Conservation (phyloP, 2,888 invertebrate genomes). For the Seira sanloemensis region DNA sequence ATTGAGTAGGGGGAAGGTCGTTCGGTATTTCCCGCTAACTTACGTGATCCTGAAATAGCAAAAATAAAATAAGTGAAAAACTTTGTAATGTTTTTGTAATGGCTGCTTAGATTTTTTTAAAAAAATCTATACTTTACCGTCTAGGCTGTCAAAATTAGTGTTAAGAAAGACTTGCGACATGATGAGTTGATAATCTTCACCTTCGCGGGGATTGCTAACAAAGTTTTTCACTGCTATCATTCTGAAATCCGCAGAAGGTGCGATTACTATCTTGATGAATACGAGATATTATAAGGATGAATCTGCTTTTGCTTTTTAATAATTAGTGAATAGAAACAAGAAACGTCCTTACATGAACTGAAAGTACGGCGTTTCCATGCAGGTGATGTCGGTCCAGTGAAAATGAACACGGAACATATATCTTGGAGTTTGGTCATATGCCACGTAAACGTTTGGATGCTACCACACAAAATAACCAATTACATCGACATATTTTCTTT, state of each 20-base stretch:
- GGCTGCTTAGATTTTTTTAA: no score
- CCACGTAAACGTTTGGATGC: constrained; percentile 28
- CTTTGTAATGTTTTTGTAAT: no score
- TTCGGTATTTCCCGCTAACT: no score
- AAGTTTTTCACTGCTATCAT: constrained; percentile 32
- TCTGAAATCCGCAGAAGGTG: no score
- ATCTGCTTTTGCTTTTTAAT: no score
- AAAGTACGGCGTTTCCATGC: constrained; percentile 34
- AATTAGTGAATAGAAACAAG: no score
- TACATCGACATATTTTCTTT: not conserved
- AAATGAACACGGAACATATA: constrained; percentile 22
- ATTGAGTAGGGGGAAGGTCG: no score
- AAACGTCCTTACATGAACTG: constrained; percentile 38
- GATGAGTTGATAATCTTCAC: constrained; percentile 22
- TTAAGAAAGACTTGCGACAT: constrained; percentile 25
- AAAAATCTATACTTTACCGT: no score
- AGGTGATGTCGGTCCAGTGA: constrained; percentile 33
- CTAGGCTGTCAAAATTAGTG: constrained; percentile 16
- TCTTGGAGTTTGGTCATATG: not conserved
- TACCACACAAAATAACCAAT: not conserved
- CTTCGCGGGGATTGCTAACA: not conserved
- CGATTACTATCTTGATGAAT: no score
- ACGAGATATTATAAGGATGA: no score
- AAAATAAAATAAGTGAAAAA: no score
- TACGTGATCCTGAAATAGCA: not conserved